Base-by-base conservation (phyloP, 1,140 invertebrate genomes). In the Forficula auricularia region DNA sequence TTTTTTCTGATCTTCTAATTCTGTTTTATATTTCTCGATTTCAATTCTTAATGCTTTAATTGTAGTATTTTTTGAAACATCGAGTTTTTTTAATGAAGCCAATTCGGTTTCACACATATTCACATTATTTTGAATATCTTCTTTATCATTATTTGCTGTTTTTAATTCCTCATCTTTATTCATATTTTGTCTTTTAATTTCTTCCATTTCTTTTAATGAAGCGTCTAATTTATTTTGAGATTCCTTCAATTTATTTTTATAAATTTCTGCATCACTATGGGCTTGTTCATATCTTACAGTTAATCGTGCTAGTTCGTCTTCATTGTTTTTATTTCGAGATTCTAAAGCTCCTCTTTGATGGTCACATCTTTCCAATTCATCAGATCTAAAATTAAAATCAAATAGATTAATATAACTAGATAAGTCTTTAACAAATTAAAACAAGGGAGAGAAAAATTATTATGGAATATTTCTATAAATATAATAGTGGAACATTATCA, bases 301-400 rank as follows among this genome's bases (percentile, higher is more conserved):
- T 8, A 42, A 12, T 19, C 30, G 40, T 4, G 40, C 40, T n/a
- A 42, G 18, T 18, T 42, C 40, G 12, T 42, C 40, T 34, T 42
- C 40, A 12, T 42, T 27, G 10, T 27, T 27, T 40, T 58, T 60
- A 12, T 54, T 50, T 16, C 55, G 53, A 20, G 56, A 45, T 31
- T 63, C 50, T 3, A 56, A 43, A 18, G 52, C 52, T 34, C 42
- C 50, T 7, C 55, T 44, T 12, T 50, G 44, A 9, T 54, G 61
- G 14, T 59, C 48, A 43, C 61, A 64, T 43, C 59, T 55, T 48
- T 64, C 59, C 46, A 60, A 57, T 49, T 65, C 61, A 40, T 64
- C 59, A 1, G 56, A 53, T 37, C 63, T 65, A 39, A 13, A 46
- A 37, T 20, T 3, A 22, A 10, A 16, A 40, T 10, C 12, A 16